Evolutionary conservation across 2,113 vertebrate genomes (phyloP), one percentile per base, ranked within the genome.

Genomic region (Phodopus roborovskii): DNA sequence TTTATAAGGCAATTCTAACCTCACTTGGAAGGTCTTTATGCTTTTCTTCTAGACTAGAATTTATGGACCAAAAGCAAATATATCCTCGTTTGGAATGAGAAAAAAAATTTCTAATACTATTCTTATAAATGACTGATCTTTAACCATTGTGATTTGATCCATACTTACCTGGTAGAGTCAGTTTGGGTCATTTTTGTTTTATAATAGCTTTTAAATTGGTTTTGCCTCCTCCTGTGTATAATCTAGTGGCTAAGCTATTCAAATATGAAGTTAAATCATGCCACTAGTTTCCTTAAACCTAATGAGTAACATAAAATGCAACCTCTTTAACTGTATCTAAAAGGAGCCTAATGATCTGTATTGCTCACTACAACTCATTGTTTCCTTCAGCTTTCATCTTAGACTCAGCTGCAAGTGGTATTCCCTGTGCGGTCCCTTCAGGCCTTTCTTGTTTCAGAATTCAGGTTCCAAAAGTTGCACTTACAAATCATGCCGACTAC

Each of bases 181-280:
- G 1, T 91, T 81, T 93, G 87, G 70, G 66, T 94, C 12, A 91
- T 94, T 95, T 95, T 45, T 95, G 5, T 90, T 66, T 77, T 92
- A 39, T 26, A 90, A 78, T 39, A 75, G 19, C 8, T 58, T 90
- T 78, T 92, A 88, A 30, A 93, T 89, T 70, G 30, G 16, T 87
- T 28, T 71, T 75, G 4, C 73, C 28, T 91, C 48, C 71, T 94
- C n/a, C 15, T 74, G 30, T 74, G 33, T 81, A 58, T 74, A 82
- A 83, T 95, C 66, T 64, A 90, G 45, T 58, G 10, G 26, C 33
- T 83, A 91, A n/a, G 30, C n/a, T 78, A 92, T 93, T 84, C 28
- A 58, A 96, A 87, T 87, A 17, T 12, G 0, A 90, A 71, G 33
- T 73, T 93, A 92, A 95, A 90, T 95, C 33, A 60, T 83, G 42